Evolutionary conservation across 2,888 invertebrate species (phyloP).

Genomic region (Pachliopta kotzebuea): DNA sequence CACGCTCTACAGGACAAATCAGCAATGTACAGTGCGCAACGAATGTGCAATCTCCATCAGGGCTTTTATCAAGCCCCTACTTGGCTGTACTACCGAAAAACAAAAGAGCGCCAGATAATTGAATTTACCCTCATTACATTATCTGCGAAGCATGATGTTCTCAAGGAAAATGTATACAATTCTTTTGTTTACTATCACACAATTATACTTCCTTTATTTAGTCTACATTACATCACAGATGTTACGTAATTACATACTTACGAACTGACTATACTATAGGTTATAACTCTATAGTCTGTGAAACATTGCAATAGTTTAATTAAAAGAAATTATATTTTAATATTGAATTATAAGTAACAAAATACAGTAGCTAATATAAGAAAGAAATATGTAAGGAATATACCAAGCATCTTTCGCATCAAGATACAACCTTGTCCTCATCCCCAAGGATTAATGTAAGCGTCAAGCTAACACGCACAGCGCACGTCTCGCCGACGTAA

Average conservation of each 20-base stretch:
- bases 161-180: constrained; percentile 41
- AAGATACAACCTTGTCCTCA: constrained; percentile 4
- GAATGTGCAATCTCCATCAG: constrained; percentile 72
- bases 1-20: constrained; percentile 68
- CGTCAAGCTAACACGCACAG: constrained; percentile 25
- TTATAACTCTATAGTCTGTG: neutral
- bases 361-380: neutral
- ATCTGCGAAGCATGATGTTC: constrained; percentile 63
- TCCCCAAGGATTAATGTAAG: constrained; percentile 23
- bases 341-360: neutral
- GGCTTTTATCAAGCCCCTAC: constrained; percentile 58
- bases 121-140: constrained; percentile 74
- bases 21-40: constrained; percentile 67
- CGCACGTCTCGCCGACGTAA: constrained; percentile 30
- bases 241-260: neutral
- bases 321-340: no score
- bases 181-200: constrained; percentile 36
- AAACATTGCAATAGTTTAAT: no score
- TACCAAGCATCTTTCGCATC: constrained; percentile 7
- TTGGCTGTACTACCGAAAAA: constrained; percentile 49
- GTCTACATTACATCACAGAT: constrained; percentile 16
- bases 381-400: constrained; percentile 11
- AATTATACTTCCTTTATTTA: constrained; percentile 32
- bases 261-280: neutral
- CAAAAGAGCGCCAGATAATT: constrained; percentile 69